A percentile compares a stretch with the other conserved stretches of the same genome.
Conservation (phyloP, 2,797 vertebrate species). For the Ibycter americanus region DNA sequence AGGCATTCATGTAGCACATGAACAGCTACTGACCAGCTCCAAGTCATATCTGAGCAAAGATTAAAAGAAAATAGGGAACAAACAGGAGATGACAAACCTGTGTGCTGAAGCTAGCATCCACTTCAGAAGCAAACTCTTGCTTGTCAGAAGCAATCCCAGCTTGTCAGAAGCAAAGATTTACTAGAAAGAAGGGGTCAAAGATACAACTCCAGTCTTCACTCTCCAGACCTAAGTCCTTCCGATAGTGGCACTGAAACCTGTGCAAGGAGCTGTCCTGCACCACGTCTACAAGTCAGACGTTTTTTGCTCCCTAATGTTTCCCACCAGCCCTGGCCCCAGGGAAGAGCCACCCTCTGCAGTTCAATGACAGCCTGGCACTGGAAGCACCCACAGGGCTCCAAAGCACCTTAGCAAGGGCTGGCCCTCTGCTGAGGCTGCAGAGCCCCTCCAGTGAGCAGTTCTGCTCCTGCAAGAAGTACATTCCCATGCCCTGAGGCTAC, state of each 20-base stretch:
- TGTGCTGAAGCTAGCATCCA: neutral
- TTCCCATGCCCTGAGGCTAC: neutral
- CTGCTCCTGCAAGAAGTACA: neutral
- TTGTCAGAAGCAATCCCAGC: neutral
- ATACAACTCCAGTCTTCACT: neutral
- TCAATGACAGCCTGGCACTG: too few relatives aligned
- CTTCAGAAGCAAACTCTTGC: neutral
- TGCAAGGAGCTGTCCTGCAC: neutral
- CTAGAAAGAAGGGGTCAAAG: neutral
- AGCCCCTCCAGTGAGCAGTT: neutral
- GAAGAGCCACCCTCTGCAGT: neutral
- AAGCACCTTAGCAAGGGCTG: neutral
- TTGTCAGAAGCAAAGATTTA: neutral
- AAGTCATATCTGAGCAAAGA: neutral
- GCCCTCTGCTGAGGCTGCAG: neutral
- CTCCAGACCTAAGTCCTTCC: neutral
- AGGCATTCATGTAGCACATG: neutral
- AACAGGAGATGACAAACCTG: neutral
- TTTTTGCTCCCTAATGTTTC: neutral
- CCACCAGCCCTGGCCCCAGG: neutral
- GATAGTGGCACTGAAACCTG: neutral
- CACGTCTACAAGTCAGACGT: neutral
- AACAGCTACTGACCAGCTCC: neutral
- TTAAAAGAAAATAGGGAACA: neutral
- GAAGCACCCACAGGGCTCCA: accelerated